phyloP scores from a whole-genome alignment of 2,888 invertebrate species.

The Amphipoea oculea region DNA sequence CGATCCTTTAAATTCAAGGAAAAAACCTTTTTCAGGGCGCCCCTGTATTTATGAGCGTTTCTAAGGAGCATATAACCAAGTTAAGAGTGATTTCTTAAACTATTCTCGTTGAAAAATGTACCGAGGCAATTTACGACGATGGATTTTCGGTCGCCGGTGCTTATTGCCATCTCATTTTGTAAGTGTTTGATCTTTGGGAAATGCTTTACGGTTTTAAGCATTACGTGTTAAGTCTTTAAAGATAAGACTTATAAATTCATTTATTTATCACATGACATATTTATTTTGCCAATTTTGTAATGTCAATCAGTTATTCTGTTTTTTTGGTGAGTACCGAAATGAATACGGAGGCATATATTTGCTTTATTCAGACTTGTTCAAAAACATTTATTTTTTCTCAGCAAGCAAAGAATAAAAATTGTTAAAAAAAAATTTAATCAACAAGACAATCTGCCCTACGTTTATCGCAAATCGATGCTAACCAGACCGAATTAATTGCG shows the following conservation, averaged over 20 bases:
- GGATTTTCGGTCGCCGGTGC: constrained; percentile 52
- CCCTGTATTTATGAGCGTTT: constrained; percentile 67
- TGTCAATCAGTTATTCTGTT: background rate
- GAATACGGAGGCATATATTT: background rate
- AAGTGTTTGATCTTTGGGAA: constrained; percentile 46
- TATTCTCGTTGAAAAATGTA: constrained; percentile 63
- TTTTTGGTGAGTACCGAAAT: background rate
- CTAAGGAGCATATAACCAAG: constrained; percentile 72
- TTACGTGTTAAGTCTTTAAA: background rate
- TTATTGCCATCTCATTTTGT: constrained; percentile 31
- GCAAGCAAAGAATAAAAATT: background rate
- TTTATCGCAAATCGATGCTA: constrained; percentile 64
- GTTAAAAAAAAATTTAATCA: constrained; percentile 29
- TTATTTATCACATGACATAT: too few species aligned
- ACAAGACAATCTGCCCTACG: constrained; percentile 45
- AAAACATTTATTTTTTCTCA: too few species aligned
- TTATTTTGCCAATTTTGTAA: background rate
- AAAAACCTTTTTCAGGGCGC: constrained; percentile 76
- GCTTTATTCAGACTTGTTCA: background rate
- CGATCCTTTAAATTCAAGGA: constrained; percentile 78
- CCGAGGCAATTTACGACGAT: constrained; percentile 59
- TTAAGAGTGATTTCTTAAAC: constrained; percentile 74
- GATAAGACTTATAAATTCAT: background rate
- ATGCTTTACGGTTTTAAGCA: constrained; percentile 7
- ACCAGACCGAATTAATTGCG: constrained; percentile 69